Conservation (phyloP, 2,797 vertebrate genomes). For the Dromococcyx pavoninus region DNA sequence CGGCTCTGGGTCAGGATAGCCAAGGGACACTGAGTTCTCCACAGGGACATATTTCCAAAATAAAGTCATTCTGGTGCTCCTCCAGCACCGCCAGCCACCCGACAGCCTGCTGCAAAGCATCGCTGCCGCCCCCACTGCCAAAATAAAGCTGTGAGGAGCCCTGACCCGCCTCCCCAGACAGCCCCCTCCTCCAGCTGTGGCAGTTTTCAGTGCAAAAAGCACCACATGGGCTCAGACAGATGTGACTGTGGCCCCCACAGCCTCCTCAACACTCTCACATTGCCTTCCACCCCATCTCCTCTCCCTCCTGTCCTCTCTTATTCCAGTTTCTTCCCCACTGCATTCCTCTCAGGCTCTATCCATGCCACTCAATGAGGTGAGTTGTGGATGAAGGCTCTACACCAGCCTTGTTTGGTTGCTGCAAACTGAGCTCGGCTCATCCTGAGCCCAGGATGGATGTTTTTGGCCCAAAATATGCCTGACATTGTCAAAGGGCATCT, state of each 20-base stretch:
- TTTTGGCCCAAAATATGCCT: not conserved
- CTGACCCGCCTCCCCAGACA: slow-evolving; percentile 43
- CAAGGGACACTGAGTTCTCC: not conserved
- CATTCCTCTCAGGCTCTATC: not conserved
- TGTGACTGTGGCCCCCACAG: accelerated
- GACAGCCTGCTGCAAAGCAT: slow-evolving; percentile 10
- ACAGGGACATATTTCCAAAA: slow-evolving; percentile 72
- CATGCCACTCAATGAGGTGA: accelerated
- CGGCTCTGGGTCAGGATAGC: not conserved
- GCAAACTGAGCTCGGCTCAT: not conserved
- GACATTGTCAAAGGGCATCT: accelerated
- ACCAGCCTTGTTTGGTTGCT: not conserved
- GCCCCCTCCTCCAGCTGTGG: not conserved
- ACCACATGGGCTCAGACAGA: not conserved
- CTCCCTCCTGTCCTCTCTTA: not conserved
- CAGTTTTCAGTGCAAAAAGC: not conserved
- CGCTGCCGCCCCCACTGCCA: not conserved
- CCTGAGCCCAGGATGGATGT: not conserved
- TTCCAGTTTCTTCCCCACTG: not conserved
- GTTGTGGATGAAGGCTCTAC: accelerated
- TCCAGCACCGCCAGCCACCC: slow-evolving; percentile 42
- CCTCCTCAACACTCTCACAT: accelerated
- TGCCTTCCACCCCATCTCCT: not conserved
- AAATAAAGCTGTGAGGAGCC: slow-evolving; percentile 36
- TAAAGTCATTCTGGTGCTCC: slow-evolving; percentile 65